Evolutionary conservation across 2,113 vertebrate species (phyloP).

Genomic region (Toxotes chatareus): DNA sequence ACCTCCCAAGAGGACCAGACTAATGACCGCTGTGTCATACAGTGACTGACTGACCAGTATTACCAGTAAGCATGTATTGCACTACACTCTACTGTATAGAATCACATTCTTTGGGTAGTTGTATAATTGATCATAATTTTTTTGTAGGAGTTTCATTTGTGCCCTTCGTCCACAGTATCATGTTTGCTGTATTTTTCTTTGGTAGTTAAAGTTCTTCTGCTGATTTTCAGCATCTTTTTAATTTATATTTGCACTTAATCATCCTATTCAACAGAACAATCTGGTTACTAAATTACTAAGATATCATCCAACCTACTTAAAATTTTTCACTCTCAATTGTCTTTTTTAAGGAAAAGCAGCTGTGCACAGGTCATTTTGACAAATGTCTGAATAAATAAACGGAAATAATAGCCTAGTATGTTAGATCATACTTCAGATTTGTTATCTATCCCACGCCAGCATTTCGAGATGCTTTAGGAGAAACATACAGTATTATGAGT

Average conservation of each 20-base stretch:
- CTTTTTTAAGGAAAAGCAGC: neutral
- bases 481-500: neutral
- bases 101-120: neutral
- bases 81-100: neutral
- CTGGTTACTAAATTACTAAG: neutral
- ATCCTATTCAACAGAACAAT: neutral
- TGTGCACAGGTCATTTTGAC: neutral
- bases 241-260: neutral
- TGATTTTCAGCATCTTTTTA: neutral
- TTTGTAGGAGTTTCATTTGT: neutral
- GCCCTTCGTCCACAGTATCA: neutral
- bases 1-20: constrained; percentile 50
- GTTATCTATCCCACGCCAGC: neutral
- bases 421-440: neutral
- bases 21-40: constrained; percentile 87
- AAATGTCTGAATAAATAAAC: neutral
- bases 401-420: neutral
- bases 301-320: neutral
- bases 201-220: constrained; percentile 8
- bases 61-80: neutral
- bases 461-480: neutral
- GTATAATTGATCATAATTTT: neutral
- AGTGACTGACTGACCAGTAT: constrained; percentile 76
- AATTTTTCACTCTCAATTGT: constrained; percentile 12
- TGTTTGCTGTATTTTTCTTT: constrained; percentile 25